Base-by-base conservation (phyloP, 1,140 invertebrate species). In the Drosophila willistoni region DNA sequence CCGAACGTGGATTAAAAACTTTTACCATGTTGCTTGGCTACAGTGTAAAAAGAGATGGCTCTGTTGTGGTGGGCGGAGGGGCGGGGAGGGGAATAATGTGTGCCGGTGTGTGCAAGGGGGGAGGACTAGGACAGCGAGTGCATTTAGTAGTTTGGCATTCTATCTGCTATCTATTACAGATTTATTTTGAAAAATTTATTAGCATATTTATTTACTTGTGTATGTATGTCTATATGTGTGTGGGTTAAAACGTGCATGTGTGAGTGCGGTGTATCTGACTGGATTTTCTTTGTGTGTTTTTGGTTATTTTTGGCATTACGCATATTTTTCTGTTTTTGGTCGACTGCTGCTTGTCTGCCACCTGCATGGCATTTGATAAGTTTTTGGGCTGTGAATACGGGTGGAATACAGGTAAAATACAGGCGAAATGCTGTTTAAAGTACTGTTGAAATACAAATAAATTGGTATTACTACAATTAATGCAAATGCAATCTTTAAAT, bases 161-260 rank as follows among this genome's bases (percentile, higher is more conserved):
- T 84, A 84, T 84, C 81, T 84, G 81, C 74, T 78, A 84, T 85
- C 82, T 86, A 86, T 86, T 82, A 86, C 82, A 86, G 82, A 86
- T 86, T 86, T 86, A 86, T 86, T 86, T 86, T 86, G 82, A 86
- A 86, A 86, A 86, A 81, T 86, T 86, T 86, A 86, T 86, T 86
- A 86, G 82, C 82, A 86, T 86, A 86, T 86, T 86, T 86, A 86
- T 86, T 86, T 86, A 86, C 82, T 79, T 82, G 29, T 86, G 79
- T 72, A 71, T 22, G 13, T 55, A 12, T 36, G 57, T 33, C 7
- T 36, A 1, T 42, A 9, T 56, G 7, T 59, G 9, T 67, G 39
- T 61, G 29, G 19, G 36, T 42, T 39, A 51, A n/a, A 47, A 22
- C 14, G 13, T 59, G 47, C 59, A 41, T 25, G 19, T 68, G 41